These are phyloP conservation scores for Felis catus DNA, from an alignment of 2,113 vertebrate species.

Conservation along the genomic window DNA sequence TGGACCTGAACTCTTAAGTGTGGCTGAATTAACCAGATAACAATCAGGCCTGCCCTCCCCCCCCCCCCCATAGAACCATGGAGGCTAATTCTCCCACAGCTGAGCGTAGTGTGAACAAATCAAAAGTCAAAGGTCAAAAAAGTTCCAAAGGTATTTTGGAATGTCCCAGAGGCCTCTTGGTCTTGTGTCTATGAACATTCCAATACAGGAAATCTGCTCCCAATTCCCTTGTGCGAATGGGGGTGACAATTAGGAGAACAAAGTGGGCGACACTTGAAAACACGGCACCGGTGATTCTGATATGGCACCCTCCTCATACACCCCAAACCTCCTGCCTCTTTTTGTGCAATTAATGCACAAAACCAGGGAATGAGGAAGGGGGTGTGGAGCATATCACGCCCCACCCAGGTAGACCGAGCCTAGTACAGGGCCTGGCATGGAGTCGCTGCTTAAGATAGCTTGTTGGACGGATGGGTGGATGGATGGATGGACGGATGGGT, in stretches of 20 bases:
- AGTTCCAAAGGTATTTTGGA: background rate
- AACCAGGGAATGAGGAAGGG: background rate
- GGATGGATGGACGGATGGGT: background rate
- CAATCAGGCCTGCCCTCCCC: background rate
- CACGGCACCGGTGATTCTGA: background rate
- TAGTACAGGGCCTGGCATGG: background rate
- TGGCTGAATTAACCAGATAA: background rate
- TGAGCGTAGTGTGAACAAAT: background rate
- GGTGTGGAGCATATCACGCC: background rate
- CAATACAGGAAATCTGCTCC: background rate
- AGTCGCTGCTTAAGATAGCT: background rate
- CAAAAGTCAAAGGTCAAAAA: background rate
- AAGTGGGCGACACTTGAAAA: background rate
- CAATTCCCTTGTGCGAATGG: background rate
- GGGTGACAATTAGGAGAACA: background rate
- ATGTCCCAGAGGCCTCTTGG: background rate
- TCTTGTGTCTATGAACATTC: background rate
- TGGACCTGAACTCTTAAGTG: background rate
- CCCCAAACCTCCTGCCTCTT: background rate
- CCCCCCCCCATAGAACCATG: background rate
- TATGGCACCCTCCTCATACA: background rate
- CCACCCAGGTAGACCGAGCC: background rate
- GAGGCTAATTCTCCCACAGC: background rate
- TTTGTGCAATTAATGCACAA: background rate
- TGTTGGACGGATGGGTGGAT: background rate